Base-by-base conservation (phyloP, 2,113 vertebrate species). In the Diphyllodes magnificus region DNA sequence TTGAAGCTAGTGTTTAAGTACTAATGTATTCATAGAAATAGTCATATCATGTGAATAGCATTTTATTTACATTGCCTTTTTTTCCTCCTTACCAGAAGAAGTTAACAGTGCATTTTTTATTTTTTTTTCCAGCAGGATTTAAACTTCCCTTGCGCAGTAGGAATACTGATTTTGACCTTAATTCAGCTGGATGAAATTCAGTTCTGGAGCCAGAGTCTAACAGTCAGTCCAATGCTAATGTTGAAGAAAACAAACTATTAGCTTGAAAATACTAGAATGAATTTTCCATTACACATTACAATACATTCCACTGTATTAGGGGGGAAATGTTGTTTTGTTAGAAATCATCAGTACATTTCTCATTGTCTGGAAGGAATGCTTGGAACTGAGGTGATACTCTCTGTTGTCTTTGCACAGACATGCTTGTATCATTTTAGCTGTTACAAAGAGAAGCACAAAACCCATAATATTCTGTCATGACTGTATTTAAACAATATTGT, bases 121-220 rank as follows among this genome's bases (percentile, higher is more conserved):
- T 66, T 79, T 16, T 24, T 56, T 71, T 64, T 25, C 22, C 51
- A 71, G 10, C 42, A 93, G 44, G 44, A 82, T 80, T 66, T 93
- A 91, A 45, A 64, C 65, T 69, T 95, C 37, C 33, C 47, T 87
- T 90, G 59, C 2, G 3, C 13, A 82, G 54, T 47, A 50, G 27
- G 23, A 66, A 49, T 71, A 69, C 66, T 37, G 78, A 40, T 75
- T 92, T 78, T 94, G 85, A 92, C 81, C 63, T 92, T 93, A 93
- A 86, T 88, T 63, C 17, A 95, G 27, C 13, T 61, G 68, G 59
- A 39, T 17, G 54, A 47, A 77, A 84, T 80, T 96, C 61, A 42
- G n/a, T 79, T 93, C 66, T 19, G 12, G 75, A 85, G 35, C 22
- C 23, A 81, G 44, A 86, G 59, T 80, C 40, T 35, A 45, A 91